Base-by-base conservation (phyloP, 2,797 vertebrate genomes). In the Eleutherodactylus coqui region DNA sequence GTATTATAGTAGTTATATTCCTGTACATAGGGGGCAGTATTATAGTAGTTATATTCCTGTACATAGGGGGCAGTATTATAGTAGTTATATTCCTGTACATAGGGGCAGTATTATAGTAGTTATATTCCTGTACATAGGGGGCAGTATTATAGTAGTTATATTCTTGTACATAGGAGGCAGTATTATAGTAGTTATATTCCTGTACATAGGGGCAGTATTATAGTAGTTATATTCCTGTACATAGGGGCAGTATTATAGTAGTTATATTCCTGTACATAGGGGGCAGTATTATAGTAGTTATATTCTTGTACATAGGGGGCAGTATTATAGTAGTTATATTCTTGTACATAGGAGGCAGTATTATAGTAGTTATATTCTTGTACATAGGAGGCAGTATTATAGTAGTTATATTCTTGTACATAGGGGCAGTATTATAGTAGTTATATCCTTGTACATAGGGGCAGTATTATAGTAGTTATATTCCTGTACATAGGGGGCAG, bases 181-280 rank as follows among this genome's bases (percentile, higher is more conserved):
- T 69, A 41, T 70, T 70, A 70, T 70, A 70, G 36, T 70, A 70
- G 60, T 70, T 41, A 70, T 70, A 70, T 70, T 70, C n/a, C n/a
- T n/a, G n/a, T 5, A 8, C 8, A 60, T 27, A 5, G 58, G n/a
- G n/a, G 60, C 60, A 64, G 60, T 64, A 64, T 34, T 64, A 64
- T 64, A 64, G 29, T 34, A 64, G 29, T 64, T 64, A 64, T 64
- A 64, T 64, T 62, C n/a, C 29, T 34, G 60, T 64, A 64, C 29
- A 34, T 64, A 64, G 60, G 60, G 10, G 60, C 60, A 64, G 60
- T 64, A 64, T 34, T 64, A 64, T 64, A 64, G 29, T 34, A 64
- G 29, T 64, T 64, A 64, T 64, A 64, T 64, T 62, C n/a, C 29
- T 29, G 58, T 62, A 62, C 11, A 58, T 58, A 58, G 53, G 53